Evolutionary conservation across 2,888 invertebrate genomes (phyloP).

Genomic region (Nomada ruficornis): DNA sequence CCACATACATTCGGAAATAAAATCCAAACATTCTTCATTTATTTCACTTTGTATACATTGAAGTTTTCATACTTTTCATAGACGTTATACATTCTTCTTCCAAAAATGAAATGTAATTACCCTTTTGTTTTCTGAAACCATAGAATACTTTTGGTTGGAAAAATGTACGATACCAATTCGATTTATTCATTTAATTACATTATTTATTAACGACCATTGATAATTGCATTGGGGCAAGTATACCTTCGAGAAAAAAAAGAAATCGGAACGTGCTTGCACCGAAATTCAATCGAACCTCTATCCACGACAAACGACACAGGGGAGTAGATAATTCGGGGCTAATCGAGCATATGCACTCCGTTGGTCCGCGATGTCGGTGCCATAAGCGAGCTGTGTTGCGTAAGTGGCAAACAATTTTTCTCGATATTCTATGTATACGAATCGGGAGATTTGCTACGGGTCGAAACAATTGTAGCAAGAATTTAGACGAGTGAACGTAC

Average conservation of each 20-base stretch:
- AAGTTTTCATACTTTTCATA: too few relatives aligned
- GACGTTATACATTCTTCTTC: background rate
- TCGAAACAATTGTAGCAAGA: too few relatives aligned
- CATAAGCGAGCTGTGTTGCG: constrained; percentile 49
- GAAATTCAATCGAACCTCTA: constrained; percentile 32
- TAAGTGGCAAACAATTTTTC: constrained; percentile 35
- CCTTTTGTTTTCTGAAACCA: background rate
- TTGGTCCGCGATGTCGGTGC: constrained; percentile 36
- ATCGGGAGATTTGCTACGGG: too few relatives aligned
- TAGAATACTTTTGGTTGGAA: background rate
- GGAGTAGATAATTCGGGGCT: background rate
- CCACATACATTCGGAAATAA: too few relatives aligned
- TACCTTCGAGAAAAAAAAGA: background rate
- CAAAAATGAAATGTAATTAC: background rate
- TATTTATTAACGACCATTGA: background rate
- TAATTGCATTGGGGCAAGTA: background rate
- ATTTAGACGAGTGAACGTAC: too few relatives aligned
- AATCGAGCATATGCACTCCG: constrained; percentile 26
- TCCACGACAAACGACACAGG: constrained; percentile 1
- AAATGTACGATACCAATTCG: too few relatives aligned
- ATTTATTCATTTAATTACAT: background rate
- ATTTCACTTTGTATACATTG: too few relatives aligned
- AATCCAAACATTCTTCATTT: too few relatives aligned
- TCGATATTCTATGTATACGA: too few relatives aligned
- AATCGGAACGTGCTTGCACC: constrained; percentile 10